phyloP scores from a whole-genome alignment of 2,797 vertebrate genomes.

The Alcedo quadribrachys region DNA sequence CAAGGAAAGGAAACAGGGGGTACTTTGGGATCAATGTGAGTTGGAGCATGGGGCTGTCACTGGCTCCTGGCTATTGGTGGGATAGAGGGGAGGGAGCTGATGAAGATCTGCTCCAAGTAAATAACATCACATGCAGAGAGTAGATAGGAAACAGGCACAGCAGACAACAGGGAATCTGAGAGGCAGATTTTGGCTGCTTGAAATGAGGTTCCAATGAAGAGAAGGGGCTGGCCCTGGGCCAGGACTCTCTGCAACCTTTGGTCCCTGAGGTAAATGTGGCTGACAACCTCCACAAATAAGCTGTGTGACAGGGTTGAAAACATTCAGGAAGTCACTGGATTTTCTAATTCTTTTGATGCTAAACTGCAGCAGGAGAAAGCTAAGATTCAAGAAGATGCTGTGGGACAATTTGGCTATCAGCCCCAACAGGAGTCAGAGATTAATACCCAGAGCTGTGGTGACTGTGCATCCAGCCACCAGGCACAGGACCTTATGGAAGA shows the following conservation, averaged over 20 bases:
- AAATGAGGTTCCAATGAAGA: background rate
- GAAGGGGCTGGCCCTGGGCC: background rate
- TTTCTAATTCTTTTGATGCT: background rate
- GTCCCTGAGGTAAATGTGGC: background rate
- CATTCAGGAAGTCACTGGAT: background rate
- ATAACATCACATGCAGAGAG: background rate
- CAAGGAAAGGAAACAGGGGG: background rate
- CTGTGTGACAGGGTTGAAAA: background rate
- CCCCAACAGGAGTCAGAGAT: background rate
- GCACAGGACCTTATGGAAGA: background rate
- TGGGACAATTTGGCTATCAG: fast-evolving
- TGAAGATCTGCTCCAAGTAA: background rate
- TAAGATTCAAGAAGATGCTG: background rate
- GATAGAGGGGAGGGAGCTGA: background rate
- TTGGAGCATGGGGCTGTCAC: background rate
- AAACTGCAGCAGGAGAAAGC: background rate
- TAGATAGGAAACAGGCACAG: background rate
- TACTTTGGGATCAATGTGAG: fast-evolving
- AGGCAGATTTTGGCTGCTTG: background rate
- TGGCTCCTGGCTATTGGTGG: background rate
- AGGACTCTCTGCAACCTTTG: background rate
- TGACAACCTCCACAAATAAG: background rate
- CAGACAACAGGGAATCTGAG: background rate
- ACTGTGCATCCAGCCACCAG: background rate
- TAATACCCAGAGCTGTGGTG: background rate